phyloP scores from a whole-genome alignment of 2,888 invertebrate species.

The Scaptomyza caliginosa region DNA sequence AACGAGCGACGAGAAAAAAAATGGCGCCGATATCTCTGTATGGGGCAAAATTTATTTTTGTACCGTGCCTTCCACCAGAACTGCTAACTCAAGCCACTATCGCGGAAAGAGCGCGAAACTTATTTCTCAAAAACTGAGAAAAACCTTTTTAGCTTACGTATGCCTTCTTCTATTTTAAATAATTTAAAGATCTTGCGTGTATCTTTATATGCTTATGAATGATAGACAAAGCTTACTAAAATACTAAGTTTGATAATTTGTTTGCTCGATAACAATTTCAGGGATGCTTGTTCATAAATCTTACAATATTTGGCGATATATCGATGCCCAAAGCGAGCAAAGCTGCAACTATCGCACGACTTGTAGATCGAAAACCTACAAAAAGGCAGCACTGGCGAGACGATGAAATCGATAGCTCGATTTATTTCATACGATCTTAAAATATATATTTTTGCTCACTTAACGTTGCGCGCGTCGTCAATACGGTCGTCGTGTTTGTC shows the following conservation, averaged over 20 bases:
- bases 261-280: not conserved
- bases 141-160: not conserved
- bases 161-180: not conserved
- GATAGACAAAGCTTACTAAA: no score
- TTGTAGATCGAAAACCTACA: not conserved
- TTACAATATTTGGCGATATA: not conserved
- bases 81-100: conserved; percentile 8
- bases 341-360: not conserved
- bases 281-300: not conserved
- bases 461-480: conserved; percentile 60
- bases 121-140: not conserved
- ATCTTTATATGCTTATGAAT: not conserved
- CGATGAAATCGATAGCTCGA: conserved; percentile 19
- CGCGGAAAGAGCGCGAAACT: not conserved
- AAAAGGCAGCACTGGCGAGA: not conserved
- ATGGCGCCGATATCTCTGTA: conserved; percentile 56
- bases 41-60: conserved; percentile 17
- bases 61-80: not conserved
- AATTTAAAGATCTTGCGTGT: not conserved
- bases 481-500: conserved; percentile 50
- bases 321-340: not conserved
- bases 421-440: conserved; percentile 29
- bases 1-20: conserved; percentile 52
- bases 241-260: not conserved
- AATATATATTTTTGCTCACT: conserved; percentile 45